These are phyloP conservation scores for Pseudomyrmex pallidus DNA, from an alignment of 1,140 invertebrate species.

Conservation along the genomic window DNA sequence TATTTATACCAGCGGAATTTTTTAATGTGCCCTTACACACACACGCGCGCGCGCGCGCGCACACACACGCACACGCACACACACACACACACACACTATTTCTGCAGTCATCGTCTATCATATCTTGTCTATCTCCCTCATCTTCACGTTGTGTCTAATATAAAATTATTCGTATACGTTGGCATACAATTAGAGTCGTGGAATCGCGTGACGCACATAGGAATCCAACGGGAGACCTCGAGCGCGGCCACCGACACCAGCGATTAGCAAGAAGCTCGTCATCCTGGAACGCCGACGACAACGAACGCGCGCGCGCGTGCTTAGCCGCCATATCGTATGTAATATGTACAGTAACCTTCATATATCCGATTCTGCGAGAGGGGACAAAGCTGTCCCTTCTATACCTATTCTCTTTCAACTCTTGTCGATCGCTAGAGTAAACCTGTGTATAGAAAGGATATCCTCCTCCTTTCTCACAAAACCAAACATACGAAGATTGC, in stretches of 20 bases:
- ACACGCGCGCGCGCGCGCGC: too few relatives aligned
- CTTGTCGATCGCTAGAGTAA: too few relatives aligned
- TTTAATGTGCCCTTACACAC: slow-evolving; percentile 16
- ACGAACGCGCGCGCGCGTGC: slow-evolving; percentile 3
- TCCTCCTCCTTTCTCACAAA: too few relatives aligned
- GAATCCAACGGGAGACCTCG: slow-evolving; percentile 81
- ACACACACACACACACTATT: too few relatives aligned
- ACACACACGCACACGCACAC: too few relatives aligned
- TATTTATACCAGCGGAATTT: slow-evolving; percentile 38
- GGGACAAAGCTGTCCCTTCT: too few relatives aligned
- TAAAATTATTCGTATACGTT: slow-evolving; percentile 53
- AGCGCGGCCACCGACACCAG: slow-evolving; percentile 81
- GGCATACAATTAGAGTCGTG: slow-evolving; percentile 57
- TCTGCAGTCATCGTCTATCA: slow-evolving; percentile 1
- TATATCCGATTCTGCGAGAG: too few relatives aligned
- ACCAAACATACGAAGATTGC: background rate
- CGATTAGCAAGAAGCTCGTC: slow-evolving; percentile 66
- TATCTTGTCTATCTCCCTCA: background rate
- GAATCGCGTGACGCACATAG: slow-evolving; percentile 79
- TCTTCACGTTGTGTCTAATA: slow-evolving; percentile 3
- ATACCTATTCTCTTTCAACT: too few relatives aligned
- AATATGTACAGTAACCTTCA: too few relatives aligned
- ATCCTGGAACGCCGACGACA: slow-evolving; percentile 64
- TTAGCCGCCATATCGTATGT: background rate
- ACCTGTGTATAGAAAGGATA: too few relatives aligned